Base-by-base conservation (phyloP, 2,113 vertebrate species). In the Leucoraja erinaceus region DNA sequence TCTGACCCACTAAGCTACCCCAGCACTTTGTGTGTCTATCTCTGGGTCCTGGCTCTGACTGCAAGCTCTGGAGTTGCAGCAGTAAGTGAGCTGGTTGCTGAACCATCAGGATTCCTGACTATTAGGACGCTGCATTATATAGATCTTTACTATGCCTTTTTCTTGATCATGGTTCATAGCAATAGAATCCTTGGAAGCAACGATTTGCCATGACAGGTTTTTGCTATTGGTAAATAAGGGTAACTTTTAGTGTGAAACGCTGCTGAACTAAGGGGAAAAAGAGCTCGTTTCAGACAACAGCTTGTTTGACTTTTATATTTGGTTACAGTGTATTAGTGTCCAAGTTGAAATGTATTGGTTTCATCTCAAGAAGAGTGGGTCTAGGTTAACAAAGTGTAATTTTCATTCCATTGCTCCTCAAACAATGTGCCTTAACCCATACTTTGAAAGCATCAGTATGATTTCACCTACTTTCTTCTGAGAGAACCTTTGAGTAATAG, bases 391-490 rank as follows among this genome's bases (percentile, higher is more conserved):
- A 54, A 16, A 38, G n/a, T 47, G 9, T 16, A 20, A 47, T 20
- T 33, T 81, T 81, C 38, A 18, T 6, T 81, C 31, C 38, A 54
- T 81, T 54, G 33, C 54, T 18, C 47, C 78, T 38, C 78, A 38
- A 81, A 81, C 18, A 79, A 79, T 79, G 78, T 81, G 78, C 78
- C 78, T 54, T 81, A 81, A 81, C 78, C 38, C 38, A 16, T 38
- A 81, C 2, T 54, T 31, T 78, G 28, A 78, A 78, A 78, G 78
- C 38, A 18, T 54, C 38, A 81, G 38, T 81, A 20, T n/a, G 74
- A 75, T 38, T 81, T 38, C 78, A 33, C 38, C 47, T 38, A 12
- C 20, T 5, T 47, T 16, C 33, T 59, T 11, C 54, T 6, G 8
- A 0, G n/a, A 81, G 16, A 38, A 33, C 18, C 25, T 84, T 59